phyloP scores from a whole-genome alignment of 1,140 invertebrate genomes.

The Vollenhovia emeryi region DNA sequence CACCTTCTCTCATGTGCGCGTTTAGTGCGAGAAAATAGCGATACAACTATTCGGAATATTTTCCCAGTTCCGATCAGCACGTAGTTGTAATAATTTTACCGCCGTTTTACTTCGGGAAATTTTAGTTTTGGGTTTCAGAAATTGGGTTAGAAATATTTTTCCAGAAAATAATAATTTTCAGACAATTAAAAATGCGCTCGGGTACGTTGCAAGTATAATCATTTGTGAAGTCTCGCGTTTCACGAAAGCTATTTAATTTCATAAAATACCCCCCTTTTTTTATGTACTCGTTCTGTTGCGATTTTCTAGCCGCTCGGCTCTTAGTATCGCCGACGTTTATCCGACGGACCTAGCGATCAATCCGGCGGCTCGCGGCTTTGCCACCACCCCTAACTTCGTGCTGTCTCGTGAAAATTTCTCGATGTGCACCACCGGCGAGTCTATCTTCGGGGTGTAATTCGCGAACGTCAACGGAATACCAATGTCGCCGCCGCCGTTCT shows the following conservation, averaged over 20 bases:
- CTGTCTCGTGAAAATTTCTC: constrained; percentile 64
- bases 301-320: not conserved
- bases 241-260: not conserved
- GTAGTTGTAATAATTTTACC: not conserved
- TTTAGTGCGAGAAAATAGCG: too few relatives aligned
- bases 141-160: constrained; percentile 12
- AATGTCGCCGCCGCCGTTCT: constrained; percentile 71
- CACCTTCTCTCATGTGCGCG: too few relatives aligned
- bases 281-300: not conserved
- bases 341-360: constrained; percentile 60
- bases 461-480: constrained; percentile 75
- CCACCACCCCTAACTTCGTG: constrained; percentile 68
- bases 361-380: constrained; percentile 59
- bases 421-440: constrained; percentile 18
- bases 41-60: not conserved
- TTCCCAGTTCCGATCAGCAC: not conserved
- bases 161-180: not conserved
- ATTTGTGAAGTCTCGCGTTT: not conserved
- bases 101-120: not conserved
- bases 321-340: constrained; percentile 33
- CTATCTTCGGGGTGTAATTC: constrained; percentile 71
- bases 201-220: not conserved
- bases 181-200: not conserved
- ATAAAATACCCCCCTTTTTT: not conserved
- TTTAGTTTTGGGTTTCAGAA: not conserved